A percentile compares a stretch with the other conserved stretches of the same genome.
These are phyloP conservation scores for Apogon talboti DNA, from an alignment of 2,797 vertebrate species.

Conservation along the genomic window DNA sequence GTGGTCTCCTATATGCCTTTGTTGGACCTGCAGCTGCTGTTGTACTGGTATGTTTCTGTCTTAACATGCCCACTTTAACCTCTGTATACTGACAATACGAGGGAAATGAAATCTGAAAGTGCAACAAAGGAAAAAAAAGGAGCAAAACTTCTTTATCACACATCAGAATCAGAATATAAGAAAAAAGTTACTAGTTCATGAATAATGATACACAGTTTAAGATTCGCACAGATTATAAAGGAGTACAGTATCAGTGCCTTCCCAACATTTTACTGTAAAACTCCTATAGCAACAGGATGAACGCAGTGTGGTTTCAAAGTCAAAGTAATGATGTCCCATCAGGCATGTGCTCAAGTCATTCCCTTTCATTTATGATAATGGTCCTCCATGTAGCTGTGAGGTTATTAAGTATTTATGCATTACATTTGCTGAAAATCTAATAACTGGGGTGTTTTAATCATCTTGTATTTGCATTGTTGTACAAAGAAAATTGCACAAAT, in stretches of 20 bases:
- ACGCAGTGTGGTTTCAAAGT: conserved; percentile 54
- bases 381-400: conserved; percentile 46
- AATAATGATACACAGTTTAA: too few relatives aligned
- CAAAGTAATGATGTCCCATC: conserved; percentile 59
- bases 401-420: conserved; percentile 68
- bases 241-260: too few relatives aligned
- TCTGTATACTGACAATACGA: neutral
- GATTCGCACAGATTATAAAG: too few relatives aligned
- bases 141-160: too few relatives aligned
- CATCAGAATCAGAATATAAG: neutral
- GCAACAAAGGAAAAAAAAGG: neutral
- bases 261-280: too few relatives aligned
- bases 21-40: conserved; percentile 99
- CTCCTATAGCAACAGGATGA: conserved; percentile 22
- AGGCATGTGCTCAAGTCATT: conserved; percentile 58
- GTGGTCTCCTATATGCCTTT: conserved; percentile 97
- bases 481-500: conserved; percentile 51
- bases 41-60: conserved; percentile 91
- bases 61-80: conserved; percentile 17
- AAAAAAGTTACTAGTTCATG: too few relatives aligned
- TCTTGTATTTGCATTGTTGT: conserved; percentile 58
- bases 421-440: conserved; percentile 59
- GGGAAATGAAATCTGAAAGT: neutral
- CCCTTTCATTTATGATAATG: conserved; percentile 63
- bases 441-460: conserved; percentile 59